A percentile compares a stretch with the other conserved stretches of the same genome.
Conservation (phyloP, 2,888 invertebrate species). For the Heteropelma amictum region DNA sequence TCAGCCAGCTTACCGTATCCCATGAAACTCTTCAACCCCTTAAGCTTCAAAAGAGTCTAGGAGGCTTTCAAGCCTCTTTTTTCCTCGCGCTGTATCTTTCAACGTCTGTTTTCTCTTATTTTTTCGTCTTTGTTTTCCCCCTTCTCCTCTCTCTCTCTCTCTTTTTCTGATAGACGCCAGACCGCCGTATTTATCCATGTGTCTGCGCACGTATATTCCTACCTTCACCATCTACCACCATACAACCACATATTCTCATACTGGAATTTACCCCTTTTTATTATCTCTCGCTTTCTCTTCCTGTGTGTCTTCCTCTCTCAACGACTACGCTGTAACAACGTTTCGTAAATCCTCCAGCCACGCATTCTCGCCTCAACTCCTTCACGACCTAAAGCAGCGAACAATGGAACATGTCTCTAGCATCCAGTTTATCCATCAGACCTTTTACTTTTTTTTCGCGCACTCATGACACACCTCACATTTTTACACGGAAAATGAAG, state of each 20-base stretch:
- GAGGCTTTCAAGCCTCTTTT: constrained; percentile 31
- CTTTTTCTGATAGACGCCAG: background rate
- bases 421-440: constrained; percentile 18
- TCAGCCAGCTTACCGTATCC: background rate
- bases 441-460: constrained; percentile 25
- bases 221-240: constrained; percentile 21
- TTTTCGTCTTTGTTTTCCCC: constrained; percentile 7
- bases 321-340: constrained; percentile 17
- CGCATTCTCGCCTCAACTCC: constrained; percentile 25
- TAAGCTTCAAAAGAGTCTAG: constrained; percentile 9
- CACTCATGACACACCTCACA: constrained; percentile 1
- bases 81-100: background rate
- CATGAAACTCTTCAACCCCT: background rate
- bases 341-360: constrained; percentile 30
- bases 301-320: background rate
- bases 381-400: constrained; percentile 19
- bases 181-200: constrained; percentile 3
- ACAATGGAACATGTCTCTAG: constrained; percentile 12
- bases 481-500: background rate
- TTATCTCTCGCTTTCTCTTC: background rate
- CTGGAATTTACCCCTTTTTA: background rate
- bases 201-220: constrained; percentile 19
- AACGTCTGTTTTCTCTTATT: background rate
- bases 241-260: background rate
- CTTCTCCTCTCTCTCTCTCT: background rate